Conservation (phyloP, 1,140 invertebrate genomes). For the Battus philenor region DNA sequence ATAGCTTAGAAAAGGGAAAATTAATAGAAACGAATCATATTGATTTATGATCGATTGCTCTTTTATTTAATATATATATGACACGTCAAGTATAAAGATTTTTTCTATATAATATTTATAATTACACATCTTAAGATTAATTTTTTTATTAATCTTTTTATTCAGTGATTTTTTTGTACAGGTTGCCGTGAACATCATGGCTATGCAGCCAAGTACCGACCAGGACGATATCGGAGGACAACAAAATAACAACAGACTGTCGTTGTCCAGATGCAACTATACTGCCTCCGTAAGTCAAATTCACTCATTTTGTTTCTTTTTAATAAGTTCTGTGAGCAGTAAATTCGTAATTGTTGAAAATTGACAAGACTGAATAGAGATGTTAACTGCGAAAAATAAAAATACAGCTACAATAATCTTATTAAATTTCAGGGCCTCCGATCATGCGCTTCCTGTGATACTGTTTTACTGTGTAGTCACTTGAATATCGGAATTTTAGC, state of each 20-base stretch:
- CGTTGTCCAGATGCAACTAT: conserved; percentile 1
- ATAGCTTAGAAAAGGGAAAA: no score
- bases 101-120: neutral
- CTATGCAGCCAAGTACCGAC: neutral
- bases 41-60: no score
- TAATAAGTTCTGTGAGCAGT: neutral
- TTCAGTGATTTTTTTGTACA: neutral
- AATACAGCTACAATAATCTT: neutral
- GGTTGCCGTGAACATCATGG: neutral
- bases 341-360: neutral
- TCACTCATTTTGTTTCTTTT: neutral
- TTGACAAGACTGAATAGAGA: neutral
- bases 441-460: neutral
- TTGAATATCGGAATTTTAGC: neutral
- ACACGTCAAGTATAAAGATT: no score
- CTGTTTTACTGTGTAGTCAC: neutral
- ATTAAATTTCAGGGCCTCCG: neutral
- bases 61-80: no score
- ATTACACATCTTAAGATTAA: neutral
- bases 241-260: neutral
- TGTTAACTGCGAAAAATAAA: neutral
- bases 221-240: neutral
- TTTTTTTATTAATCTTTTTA: neutral
- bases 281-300: neutral
- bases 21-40: no score